Percentiles rank a stretch among this genome's conserved stretches.
Conservation (phyloP, 2,797 vertebrate species). For the Notamacropus eugenii region DNA sequence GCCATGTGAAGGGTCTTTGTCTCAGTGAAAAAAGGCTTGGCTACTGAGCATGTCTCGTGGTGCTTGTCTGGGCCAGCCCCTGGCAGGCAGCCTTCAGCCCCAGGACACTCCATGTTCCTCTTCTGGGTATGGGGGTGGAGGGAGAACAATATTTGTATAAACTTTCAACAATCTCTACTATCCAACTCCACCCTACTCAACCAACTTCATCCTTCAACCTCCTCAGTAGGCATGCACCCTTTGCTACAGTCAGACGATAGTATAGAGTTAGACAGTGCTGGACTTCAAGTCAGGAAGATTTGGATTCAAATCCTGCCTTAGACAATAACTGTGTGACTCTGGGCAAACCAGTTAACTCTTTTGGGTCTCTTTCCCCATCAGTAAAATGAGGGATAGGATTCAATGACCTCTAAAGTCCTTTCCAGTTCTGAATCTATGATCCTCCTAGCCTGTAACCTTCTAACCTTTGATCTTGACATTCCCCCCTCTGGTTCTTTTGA, state of each 20-base stretch:
- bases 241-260: neutral
- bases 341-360: neutral
- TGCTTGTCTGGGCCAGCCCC: neutral
- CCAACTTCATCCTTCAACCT: neutral
- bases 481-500: neutral
- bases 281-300: neutral
- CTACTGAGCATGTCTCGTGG: neutral
- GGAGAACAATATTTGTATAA: neutral
- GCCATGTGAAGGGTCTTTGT: neutral
- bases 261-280: neutral
- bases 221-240: neutral
- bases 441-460: neutral
- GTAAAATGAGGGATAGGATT: neutral
- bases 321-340: neutral
- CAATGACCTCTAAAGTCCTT: neutral
- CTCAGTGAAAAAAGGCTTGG: neutral
- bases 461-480: neutral
- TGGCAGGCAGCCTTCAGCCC: neutral
- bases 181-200: neutral
- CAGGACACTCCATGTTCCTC: neutral
- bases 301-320: neutral
- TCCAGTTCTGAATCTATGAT: neutral
- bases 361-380: neutral
- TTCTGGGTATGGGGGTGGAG: neutral
- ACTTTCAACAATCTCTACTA: neutral